phyloP scores from a whole-genome alignment of 2,888 invertebrate species.

The Cheilosia scutellata region DNA sequence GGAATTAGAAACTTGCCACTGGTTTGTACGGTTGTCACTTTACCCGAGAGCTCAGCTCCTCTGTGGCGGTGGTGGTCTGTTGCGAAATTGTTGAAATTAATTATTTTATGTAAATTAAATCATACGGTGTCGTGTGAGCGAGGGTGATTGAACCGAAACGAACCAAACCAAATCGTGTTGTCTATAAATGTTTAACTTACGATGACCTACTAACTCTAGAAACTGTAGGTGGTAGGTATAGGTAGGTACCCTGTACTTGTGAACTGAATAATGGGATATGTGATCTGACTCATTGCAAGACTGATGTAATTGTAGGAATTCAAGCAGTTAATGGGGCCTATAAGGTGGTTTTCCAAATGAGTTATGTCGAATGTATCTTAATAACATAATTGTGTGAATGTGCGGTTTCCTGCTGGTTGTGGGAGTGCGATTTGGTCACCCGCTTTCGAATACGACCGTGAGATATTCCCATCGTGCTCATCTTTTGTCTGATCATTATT shows the following conservation, averaged over 20 bases:
- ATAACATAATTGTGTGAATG: background rate
- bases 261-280: slow-evolving; percentile 2
- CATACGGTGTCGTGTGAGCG: slow-evolving; percentile 26
- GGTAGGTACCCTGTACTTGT: slow-evolving; percentile 3
- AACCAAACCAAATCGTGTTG: background rate
- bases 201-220: slow-evolving; percentile 56
- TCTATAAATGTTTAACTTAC: slow-evolving; percentile 5
- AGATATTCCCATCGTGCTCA: slow-evolving; percentile 1
- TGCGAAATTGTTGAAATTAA: slow-evolving; percentile 63
- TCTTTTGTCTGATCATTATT: background rate
- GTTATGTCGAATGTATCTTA: slow-evolving; percentile 29
- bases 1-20: slow-evolving; percentile 38
- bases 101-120: slow-evolving; percentile 74
- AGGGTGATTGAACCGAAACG: slow-evolving; percentile 45
- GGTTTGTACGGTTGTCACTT: slow-evolving; percentile 17
- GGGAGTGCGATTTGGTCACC: slow-evolving; percentile 1
- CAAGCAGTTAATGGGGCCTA: slow-evolving; percentile 58
- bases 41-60: slow-evolving; percentile 11
- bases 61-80: slow-evolving; percentile 30
- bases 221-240: slow-evolving; percentile 34
- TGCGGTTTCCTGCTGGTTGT: background rate
- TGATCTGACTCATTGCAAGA: slow-evolving; percentile 30
- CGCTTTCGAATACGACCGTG: slow-evolving; percentile 1
- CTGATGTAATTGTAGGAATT: slow-evolving; percentile 47
- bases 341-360: slow-evolving; percentile 52